Conservation (phyloP, 23 tunicate genomes). For the Styela clava region DNA sequence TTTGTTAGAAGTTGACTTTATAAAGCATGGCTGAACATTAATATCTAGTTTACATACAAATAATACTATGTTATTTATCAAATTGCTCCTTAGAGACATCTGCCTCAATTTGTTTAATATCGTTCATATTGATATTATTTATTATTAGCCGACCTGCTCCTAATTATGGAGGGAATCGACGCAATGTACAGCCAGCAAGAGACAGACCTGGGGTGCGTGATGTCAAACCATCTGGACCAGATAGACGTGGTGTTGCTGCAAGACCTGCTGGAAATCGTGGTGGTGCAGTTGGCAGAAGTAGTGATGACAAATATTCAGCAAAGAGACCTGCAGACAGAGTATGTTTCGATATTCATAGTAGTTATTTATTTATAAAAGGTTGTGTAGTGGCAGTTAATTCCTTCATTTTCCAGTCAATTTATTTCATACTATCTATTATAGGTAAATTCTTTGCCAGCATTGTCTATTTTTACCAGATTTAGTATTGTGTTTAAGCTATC, state of each 20-base stretch:
- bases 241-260: slow-evolving; percentile 12
- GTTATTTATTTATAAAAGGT: too few relatives aligned
- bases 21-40: slow-evolving; percentile 19
- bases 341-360: too few relatives aligned
- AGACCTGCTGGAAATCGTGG: background rate
- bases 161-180: background rate
- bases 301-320: slow-evolving; percentile 16
- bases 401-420: too few relatives aligned
- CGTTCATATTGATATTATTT: too few relatives aligned
- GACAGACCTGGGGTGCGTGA: slow-evolving; percentile 12
- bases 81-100: too few relatives aligned
- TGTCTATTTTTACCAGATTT: too few relatives aligned
- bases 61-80: background rate
- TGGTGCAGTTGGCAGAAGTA: slow-evolving; percentile 15
- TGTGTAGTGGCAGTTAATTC: too few relatives aligned
- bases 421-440: too few relatives aligned
- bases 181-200: background rate
- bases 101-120: too few relatives aligned
- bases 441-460: too few relatives aligned
- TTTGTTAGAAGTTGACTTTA: slow-evolving; percentile 13
- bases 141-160: background rate
- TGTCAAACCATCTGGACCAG: slow-evolving; percentile 4
- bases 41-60: background rate
- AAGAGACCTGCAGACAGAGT: background rate
- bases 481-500: too few relatives aligned